phyloP scores from a whole-genome alignment of 2,797 vertebrate genomes.

The Chaetophractus vellerosus region DNA sequence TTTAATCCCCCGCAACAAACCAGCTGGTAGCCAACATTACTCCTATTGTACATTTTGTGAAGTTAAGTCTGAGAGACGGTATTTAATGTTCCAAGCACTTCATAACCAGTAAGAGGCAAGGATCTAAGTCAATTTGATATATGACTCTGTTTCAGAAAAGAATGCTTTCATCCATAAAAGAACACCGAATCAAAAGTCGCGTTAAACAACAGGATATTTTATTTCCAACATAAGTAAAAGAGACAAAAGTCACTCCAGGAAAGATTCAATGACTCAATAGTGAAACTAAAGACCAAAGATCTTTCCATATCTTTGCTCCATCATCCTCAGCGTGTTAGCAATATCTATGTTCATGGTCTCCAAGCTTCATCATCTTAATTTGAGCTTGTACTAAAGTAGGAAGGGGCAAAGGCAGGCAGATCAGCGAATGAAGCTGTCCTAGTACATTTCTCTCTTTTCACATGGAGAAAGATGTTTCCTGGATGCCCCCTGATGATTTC shows the following conservation, averaged over 20 bases:
- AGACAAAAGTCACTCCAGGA: background rate
- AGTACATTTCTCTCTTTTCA: background rate
- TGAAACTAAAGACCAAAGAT: background rate
- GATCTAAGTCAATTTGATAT: background rate
- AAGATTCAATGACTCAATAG: background rate
- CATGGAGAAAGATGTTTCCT: background rate
- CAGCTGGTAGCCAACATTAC: background rate
- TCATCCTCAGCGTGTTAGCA: background rate
- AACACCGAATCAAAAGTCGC: background rate
- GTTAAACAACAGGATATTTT: background rate
- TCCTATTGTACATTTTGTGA: background rate
- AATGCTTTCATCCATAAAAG: background rate
- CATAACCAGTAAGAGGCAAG: background rate
- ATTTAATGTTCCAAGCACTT: constrained; percentile 12
- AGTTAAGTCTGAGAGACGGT: background rate
- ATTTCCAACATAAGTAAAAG: background rate
- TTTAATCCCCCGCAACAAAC: background rate
- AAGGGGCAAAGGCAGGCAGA: background rate
- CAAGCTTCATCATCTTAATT: no score
- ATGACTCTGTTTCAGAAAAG: background rate
- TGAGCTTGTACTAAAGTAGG: background rate
- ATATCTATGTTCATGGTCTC: background rate
- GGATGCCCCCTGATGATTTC: background rate
- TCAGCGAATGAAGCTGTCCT: background rate
- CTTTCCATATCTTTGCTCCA: background rate